These are phyloP conservation scores for Neosalanx taihuensis DNA, from an alignment of 2,797 vertebrate species.

Conservation along the genomic window DNA sequence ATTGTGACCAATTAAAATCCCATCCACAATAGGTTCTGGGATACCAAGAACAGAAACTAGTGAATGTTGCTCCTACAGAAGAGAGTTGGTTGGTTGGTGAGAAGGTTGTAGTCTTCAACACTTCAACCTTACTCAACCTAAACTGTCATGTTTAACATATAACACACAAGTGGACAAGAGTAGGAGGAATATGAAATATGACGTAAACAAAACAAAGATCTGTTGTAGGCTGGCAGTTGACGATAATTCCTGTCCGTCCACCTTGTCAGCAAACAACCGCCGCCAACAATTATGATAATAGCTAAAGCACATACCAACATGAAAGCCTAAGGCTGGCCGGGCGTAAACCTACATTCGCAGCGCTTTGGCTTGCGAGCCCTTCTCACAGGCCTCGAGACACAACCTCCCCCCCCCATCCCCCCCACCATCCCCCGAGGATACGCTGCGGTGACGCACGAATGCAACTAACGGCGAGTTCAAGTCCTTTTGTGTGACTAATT, in stretches of 20 bases:
- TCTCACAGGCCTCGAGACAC: neutral
- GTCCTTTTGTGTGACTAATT: constrained; percentile 18
- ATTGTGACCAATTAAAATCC: no score
- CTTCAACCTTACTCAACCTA: no score
- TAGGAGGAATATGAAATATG: neutral
- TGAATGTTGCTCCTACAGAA: no score
- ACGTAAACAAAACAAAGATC: neutral
- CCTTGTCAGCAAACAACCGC: neutral
- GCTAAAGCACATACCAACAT: neutral
- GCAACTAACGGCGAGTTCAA: neutral
- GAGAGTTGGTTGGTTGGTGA: no score
- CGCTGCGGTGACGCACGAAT: constrained; percentile 23
- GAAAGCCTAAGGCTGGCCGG: neutral
- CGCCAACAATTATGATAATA: no score
- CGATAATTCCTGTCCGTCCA: no score
- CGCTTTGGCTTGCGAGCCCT: constrained; percentile 14
- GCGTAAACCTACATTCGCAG: constrained; percentile 33
- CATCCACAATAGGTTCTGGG: no score
- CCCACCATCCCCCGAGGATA: constrained; percentile 30
- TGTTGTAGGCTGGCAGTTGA: neutral
- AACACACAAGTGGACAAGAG: neutral
- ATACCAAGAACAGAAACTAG: no score
- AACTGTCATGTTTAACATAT: no score
- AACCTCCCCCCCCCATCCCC: constrained; percentile 13
- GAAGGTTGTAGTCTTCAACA: no score